Evolutionary conservation across 2,888 invertebrate species (phyloP), one percentile per base, ranked within the genome.

Genomic region (Pammene fasciana): DNA sequence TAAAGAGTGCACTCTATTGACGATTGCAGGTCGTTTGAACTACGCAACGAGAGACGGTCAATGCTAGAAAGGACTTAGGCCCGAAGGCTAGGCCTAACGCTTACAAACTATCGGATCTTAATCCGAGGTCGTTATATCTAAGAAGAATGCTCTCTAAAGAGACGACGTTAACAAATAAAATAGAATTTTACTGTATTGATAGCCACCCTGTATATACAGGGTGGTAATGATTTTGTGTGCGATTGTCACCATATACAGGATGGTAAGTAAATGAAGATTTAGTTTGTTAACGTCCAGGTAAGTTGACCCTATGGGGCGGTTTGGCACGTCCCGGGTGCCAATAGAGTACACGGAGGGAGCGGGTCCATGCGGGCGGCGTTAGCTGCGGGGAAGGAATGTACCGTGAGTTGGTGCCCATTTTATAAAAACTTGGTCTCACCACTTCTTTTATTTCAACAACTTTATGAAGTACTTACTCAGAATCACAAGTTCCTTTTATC

Each of bases 1-100:
- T 11, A 43, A n/a, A 18, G 43, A 36, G 50, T 65, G 61, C 61
- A 67, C 73, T 71, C 74, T 68, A 72, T 74, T 71, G 73, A 70
- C 71, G 16, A 48, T 14, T 46, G 50, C 41, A 43, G 59, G 59
- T 38, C 38, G 46, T 34, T n/a, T 13, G 11, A 41, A 38, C 52
- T 45, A 52, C 14, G 65, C 65, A 41, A 36, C 54, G 26, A 60
- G 43, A 66, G 43, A 67, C 54, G 26, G 61, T 62, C 67, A 54
- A 38, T 26, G 61, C 67, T 67, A 61, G 61, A 52, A 61, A 48
- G 46, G 61, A 60, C 61, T 67, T 67, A 55, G 61, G 67, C 61
- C 55, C 67, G 55, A 55, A 61, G 67, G 61, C 67, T 68, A 68
- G 68, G 68, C 68, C 64, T 68, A 68, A 48, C 50, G 67, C 67